These are phyloP conservation scores for Erpornis zantholeuca DNA, from an alignment of 2,113 vertebrate genomes.

Conservation along the genomic window DNA sequence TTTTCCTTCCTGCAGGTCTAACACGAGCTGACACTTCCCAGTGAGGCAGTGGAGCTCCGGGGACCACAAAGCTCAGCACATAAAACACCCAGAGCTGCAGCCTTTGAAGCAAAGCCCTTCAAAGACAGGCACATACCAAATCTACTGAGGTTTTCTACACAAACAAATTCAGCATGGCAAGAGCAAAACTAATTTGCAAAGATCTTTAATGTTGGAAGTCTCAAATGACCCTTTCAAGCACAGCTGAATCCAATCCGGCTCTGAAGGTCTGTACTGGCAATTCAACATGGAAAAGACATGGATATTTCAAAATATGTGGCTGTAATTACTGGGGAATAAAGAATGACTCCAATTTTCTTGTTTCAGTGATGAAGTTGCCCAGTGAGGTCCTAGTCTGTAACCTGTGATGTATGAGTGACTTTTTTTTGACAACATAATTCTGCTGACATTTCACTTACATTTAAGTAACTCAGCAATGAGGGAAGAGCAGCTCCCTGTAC, in stretches of 20 bases:
- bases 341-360: background rate
- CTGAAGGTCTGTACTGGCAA: background rate
- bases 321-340: background rate
- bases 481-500: background rate
- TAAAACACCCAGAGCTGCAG: background rate
- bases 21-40: background rate
- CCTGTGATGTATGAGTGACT: background rate
- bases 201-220: background rate
- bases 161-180: constrained; percentile 39
- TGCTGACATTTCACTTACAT: constrained; percentile 38
- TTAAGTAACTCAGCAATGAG: background rate
- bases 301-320: background rate
- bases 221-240: background rate
- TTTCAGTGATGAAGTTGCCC: background rate
- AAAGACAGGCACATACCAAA: constrained; percentile 7
- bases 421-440: background rate
- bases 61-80: background rate
- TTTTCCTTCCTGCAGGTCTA: background rate
- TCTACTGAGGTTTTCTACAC: background rate
- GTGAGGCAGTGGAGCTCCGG: background rate
- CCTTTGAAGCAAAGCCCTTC: constrained; percentile 23
- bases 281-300: background rate
- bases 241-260: constrained; percentile 5
- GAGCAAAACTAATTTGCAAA: constrained; percentile 32
- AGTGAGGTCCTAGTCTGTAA: background rate